Evolutionary conservation across 2,888 invertebrate genomes (phyloP), one percentile per base, ranked within the genome.

Genomic region (Molorchus minor): DNA sequence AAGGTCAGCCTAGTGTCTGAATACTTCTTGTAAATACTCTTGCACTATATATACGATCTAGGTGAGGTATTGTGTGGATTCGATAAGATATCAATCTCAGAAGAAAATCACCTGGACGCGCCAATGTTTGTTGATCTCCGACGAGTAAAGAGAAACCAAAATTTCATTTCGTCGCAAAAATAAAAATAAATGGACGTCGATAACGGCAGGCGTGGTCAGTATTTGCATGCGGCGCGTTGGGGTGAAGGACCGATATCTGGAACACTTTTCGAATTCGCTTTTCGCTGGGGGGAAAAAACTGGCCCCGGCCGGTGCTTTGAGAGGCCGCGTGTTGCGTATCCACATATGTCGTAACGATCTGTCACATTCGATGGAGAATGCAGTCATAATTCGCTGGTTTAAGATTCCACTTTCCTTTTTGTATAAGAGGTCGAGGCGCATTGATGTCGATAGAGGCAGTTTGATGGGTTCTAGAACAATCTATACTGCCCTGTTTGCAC

Each of bases 211-310:
- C 8, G 25, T 25, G 25, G 25, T 25, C 25, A 8, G 8, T 25
- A 25, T 25, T 25, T 25, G 25, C 25, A 25, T 25, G 25, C 25
- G 19, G 46, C 19, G 13, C 62, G n/a, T n/a, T n/a, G n/a, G 62
- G 75, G 73, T 75, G 71, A 73, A 75, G 71, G 74, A 75, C 74
- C 74, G 58, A 67, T 58, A 74, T 69, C 64, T 75, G 70, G 75
- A 65, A 71, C 74, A 71, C 72, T 71, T 72, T 72, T 74, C 69
- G 67, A 71, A 66, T 70, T 66, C 65, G 44, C 61, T 67, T 68
- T 67, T 64, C 61, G 57, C 54, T 33, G 46, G 12, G 7, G 12
- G 12, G 20, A 49, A 56, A 64, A 61, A 62, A 56, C 58, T 54
- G 49, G 62, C 47, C 49, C 46, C 56, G 10, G 56, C 62, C 58